phyloP scores from a whole-genome alignment of 64 coral and sea anemone species.

The Montipora efflorescens region DNA sequence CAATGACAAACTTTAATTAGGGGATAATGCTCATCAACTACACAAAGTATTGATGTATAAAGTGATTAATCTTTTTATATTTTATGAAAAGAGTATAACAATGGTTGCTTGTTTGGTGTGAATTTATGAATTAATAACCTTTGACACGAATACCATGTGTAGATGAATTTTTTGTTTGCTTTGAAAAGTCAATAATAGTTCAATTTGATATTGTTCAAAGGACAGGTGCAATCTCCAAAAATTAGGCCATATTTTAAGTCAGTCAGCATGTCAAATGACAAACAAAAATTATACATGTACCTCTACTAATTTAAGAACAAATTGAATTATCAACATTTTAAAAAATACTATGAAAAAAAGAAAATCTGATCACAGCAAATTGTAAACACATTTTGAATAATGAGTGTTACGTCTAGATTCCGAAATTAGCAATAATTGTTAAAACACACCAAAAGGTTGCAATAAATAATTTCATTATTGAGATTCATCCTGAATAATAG shows the following conservation, averaged over 20 bases:
- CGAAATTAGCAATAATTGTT: too few relatives aligned
- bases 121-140: slow-evolving; percentile 5
- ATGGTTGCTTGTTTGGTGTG: neutral
- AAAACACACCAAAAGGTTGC: too few relatives aligned
- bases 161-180: slow-evolving; percentile 12
- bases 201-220: neutral
- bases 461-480: too few relatives aligned
- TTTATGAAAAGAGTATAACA: slow-evolving; percentile 19
- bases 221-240: slow-evolving; percentile 3
- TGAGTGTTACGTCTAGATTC: too few relatives aligned
- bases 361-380: too few relatives aligned
- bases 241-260: slow-evolving; percentile 19
- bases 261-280: neutral
- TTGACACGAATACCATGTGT: neutral
- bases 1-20: neutral
- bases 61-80: neutral
- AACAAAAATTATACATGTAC: neutral
- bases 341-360: too few relatives aligned
- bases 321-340: neutral
- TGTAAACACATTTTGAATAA: too few relatives aligned
- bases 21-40: neutral
- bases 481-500: too few relatives aligned
- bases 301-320: neutral
- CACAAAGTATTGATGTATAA: neutral
- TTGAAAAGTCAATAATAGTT: slow-evolving; percentile 13